A percentile compares a stretch with the other conserved stretches of the same genome.
Evolutionary conservation across 2,888 invertebrate species (phyloP).

Genomic region (Cetonia aurata): DNA sequence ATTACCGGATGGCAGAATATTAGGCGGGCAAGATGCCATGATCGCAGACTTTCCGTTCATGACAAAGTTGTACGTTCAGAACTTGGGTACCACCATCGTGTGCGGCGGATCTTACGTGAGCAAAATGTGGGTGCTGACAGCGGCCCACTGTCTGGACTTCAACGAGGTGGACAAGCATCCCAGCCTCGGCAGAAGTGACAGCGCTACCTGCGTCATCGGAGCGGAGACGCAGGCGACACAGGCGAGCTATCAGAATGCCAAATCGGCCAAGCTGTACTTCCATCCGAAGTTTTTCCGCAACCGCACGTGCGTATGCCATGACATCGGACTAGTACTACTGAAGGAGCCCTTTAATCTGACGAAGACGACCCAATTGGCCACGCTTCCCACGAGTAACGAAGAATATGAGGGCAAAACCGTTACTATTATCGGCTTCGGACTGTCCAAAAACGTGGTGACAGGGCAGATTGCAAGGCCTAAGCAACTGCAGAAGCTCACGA

Average conservation of each 20-base stretch:
- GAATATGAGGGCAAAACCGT: background rate
- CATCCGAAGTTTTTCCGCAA: constrained; percentile 6
- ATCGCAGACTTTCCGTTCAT: constrained; percentile 23
- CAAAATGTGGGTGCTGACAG: constrained; percentile 9
- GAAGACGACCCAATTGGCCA: background rate
- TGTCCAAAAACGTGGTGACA: background rate
- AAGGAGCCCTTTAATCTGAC: constrained; percentile 1
- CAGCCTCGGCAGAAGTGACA: background rate
- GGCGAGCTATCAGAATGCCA: background rate
- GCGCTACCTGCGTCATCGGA: background rate
- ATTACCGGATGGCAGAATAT: background rate
- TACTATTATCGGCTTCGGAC: background rate
- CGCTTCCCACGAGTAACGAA: background rate
- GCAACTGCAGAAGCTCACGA: background rate
- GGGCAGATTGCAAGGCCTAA: background rate
- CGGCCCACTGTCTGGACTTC: constrained; percentile 9
- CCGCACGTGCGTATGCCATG: background rate
- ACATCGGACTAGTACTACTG: background rate
- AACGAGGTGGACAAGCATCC: background rate
- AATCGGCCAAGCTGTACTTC: background rate
- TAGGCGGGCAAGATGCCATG: constrained; percentile 3
- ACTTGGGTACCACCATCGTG: background rate
- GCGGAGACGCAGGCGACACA: background rate
- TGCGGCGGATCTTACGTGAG: constrained; percentile 19
- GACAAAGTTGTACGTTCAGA: background rate